These are phyloP conservation scores for Sceliomorpha sp. DNA, from an alignment of 2,888 invertebrate genomes.

Conservation along the genomic window DNA sequence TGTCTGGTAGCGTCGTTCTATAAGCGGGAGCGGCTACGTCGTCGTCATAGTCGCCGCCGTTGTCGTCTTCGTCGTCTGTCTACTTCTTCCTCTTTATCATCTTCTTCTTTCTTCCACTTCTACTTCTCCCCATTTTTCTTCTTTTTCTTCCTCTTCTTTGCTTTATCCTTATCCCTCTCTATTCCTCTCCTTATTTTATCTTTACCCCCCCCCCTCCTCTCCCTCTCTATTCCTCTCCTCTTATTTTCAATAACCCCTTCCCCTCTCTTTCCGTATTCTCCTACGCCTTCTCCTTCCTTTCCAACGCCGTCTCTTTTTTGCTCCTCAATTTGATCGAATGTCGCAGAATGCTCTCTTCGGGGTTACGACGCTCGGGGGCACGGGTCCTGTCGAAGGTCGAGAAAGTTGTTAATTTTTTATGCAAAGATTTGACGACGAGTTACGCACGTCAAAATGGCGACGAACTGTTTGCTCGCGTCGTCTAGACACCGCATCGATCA, in stretches of 20 bases:
- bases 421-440: slow-evolving; percentile 40
- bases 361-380: slow-evolving; percentile 23
- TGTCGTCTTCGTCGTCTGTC: neutral
- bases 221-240: slow-evolving; percentile 5
- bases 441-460: slow-evolving; percentile 40
- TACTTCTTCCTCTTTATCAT: slow-evolving; percentile 14
- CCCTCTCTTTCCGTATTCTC: slow-evolving; percentile 9
- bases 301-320: neutral
- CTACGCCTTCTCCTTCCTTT: slow-evolving; percentile 18
- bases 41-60: neutral
- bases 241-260: slow-evolving; percentile 29
- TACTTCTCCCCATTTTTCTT: slow-evolving; percentile 42
- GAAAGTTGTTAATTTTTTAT: slow-evolving; percentile 42
- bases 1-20: slow-evolving; percentile 31
- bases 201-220: slow-evolving; percentile 28
- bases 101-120: slow-evolving; percentile 12
- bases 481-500: slow-evolving; percentile 46
- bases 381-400: slow-evolving; percentile 28
- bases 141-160: neutral
- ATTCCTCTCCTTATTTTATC: slow-evolving; percentile 24
- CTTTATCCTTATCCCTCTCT: slow-evolving; percentile 17
- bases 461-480: slow-evolving; percentile 25
- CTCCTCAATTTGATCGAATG: slow-evolving; percentile 13
- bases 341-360: slow-evolving; percentile 3
- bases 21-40: slow-evolving; percentile 16